Evolutionary conservation across 2,113 vertebrate genomes (phyloP).

Genomic region (Embiotoca jacksoni): DNA sequence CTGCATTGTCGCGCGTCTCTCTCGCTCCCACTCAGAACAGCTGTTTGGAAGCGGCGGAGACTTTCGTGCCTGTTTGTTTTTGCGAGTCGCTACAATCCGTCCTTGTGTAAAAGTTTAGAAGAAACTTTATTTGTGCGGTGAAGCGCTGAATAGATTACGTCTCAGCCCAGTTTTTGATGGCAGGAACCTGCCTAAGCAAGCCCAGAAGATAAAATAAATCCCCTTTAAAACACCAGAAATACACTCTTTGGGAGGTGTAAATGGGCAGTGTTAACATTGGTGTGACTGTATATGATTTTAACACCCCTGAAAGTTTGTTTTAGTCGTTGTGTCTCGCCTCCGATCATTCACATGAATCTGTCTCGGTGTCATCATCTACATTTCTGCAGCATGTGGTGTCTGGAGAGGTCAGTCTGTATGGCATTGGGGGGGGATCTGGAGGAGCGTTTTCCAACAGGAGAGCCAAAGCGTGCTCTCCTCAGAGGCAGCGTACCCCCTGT

Average conservation of each 20-base stretch:
- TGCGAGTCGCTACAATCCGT: conserved; percentile 33
- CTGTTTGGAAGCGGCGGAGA: conserved; percentile 65
- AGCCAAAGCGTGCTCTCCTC: conserved; percentile 19
- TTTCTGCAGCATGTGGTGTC: conserved; percentile 45
- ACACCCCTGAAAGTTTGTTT: conserved; percentile 7
- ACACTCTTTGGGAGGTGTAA: conserved; percentile 9
- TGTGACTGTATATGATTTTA: neutral
- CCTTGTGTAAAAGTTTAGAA: conserved; percentile 50
- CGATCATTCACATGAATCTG: conserved; percentile 27
- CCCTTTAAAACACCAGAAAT: conserved; percentile 21
- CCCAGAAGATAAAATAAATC: conserved; percentile 30
- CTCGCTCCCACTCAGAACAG: conserved; percentile 59
- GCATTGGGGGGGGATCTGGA: conserved; percentile 30
- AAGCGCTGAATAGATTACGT: conserved; percentile 4
- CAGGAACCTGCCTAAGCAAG: conserved; percentile 63
- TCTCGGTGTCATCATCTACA: conserved; percentile 27
- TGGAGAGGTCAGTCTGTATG: conserved; percentile 41
- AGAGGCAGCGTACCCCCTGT: neutral
- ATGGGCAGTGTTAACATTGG: conserved; percentile 12
- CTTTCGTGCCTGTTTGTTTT: conserved; percentile 56
- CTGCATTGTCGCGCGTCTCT: conserved; percentile 51
- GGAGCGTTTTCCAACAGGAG: conserved; percentile 19
- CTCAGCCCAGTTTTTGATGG: conserved; percentile 27
- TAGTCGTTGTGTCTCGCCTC: neutral
- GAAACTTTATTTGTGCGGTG: conserved; percentile 25